Evolutionary conservation across 2,888 invertebrate genomes (phyloP), one percentile per base, ranked within the genome.

Genomic region (Synanthedon formicaeformis): DNA sequence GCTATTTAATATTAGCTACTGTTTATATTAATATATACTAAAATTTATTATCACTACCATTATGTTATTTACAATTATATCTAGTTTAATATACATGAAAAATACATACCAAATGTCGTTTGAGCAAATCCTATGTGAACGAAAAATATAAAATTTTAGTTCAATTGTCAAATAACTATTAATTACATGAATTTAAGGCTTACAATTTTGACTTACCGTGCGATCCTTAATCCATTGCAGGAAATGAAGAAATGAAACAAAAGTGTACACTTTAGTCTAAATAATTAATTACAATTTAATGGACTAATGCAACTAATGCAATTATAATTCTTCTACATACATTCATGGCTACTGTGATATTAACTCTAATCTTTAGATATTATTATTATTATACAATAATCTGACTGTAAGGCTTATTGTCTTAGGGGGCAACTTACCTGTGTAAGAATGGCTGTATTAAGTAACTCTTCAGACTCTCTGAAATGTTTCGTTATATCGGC

Each of bases 401-500:
- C 16, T 11, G 1, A n/a, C 4, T n/a, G 4, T 11, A 11, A 12
- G 49, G 3, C n/a, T 16, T 14, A n/a, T n/a, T 4, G 23, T 23
- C 5, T 23, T 50, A 27, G 4, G 12, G 8, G 1, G n/a, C 40
- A 34, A n/a, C 10, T 40, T 60, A 94, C 95, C 92, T 96, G 95
- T 12, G 95, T 95, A 5, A 93, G 77, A 53, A 95, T 78, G 12
- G 92, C 91, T 13, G 92, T 95, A 54, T 87, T 78, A 54, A 97
- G 91, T 53, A 98, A 71, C 56, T 93, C 89, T 62, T 91, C 90
- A 1, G 96, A 94, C 73, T 97, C 97, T 64, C 94, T 92, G 75
- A 96, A 93, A 75, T 97, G 96, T 74, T 96, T 96, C 66, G 95
- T 93, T 65, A 97, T 96, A 68, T 97, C 96, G 0, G 96, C 97